Evolutionary conservation across 2,113 vertebrate genomes (phyloP).

Genomic region (Strix aluco): DNA sequence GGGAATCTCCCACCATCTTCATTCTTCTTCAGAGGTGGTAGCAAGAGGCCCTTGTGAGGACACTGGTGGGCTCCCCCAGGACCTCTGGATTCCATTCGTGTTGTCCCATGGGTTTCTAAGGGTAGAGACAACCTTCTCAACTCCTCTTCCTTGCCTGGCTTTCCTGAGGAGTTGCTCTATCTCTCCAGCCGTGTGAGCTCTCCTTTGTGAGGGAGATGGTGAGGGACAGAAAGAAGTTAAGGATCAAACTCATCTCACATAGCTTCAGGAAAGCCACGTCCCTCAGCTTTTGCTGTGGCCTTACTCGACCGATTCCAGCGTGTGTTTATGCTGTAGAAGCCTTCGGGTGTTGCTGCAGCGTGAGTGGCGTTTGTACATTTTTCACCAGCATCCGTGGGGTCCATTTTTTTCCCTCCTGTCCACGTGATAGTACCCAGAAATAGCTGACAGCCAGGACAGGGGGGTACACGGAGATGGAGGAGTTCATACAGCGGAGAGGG

Average conservation of each 20-base stretch:
- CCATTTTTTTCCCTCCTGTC: background rate
- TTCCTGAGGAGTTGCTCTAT: background rate
- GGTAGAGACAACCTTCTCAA: background rate
- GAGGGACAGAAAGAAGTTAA: background rate
- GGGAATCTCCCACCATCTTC: background rate
- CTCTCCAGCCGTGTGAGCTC: background rate
- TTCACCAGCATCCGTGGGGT: background rate
- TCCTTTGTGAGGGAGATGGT: background rate
- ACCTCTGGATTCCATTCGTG: background rate
- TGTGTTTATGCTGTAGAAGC: background rate
- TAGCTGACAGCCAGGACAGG: background rate
- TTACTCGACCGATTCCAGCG: accelerated
- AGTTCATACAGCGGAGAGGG: background rate
- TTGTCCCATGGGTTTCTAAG: background rate
- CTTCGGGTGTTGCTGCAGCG: background rate
- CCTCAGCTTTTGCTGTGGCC: background rate
- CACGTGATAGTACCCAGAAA: accelerated
- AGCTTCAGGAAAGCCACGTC: background rate
- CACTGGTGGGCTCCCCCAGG: background rate
- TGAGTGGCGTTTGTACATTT: background rate
- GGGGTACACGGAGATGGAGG: background rate
- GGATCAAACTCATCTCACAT: background rate
- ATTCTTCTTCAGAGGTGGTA: background rate
- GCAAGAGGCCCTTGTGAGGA: background rate
- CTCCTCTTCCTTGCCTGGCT: background rate